phyloP scores from a whole-genome alignment of 2,113 vertebrate genomes.

The Gopherus evgoodei region DNA sequence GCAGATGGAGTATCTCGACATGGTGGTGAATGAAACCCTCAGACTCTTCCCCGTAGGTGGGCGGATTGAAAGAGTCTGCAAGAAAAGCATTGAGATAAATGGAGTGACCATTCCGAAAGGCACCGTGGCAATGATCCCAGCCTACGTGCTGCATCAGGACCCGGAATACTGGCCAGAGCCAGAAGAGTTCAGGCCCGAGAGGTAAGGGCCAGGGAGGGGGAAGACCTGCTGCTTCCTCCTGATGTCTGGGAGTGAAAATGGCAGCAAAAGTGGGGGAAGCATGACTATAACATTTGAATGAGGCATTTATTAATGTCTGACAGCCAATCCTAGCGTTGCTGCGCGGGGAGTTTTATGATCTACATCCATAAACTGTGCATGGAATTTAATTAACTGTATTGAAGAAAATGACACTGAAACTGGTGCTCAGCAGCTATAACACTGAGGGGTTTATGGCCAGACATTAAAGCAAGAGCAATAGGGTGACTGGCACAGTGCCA shows the following conservation, averaged over 20 bases:
- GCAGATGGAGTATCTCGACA: slow-evolving; percentile 89
- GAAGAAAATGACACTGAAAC: slow-evolving; percentile 58
- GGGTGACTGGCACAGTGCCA: slow-evolving; percentile 66
- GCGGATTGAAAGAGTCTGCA: slow-evolving; percentile 84
- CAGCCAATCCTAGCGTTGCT: slow-evolving; percentile 52
- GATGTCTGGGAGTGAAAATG: slow-evolving; percentile 19
- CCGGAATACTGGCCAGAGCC: slow-evolving; percentile 78
- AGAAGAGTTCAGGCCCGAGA: slow-evolving; percentile 83
- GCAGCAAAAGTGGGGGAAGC: slow-evolving; percentile 19
- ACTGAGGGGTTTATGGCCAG: slow-evolving; percentile 74
- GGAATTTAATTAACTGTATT: slow-evolving; percentile 77
- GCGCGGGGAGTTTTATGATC: slow-evolving; percentile 69
- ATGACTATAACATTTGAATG: slow-evolving; percentile 47
- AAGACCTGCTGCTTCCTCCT: not conserved
- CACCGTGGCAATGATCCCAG: slow-evolving; percentile 74
- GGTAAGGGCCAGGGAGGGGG: slow-evolving; percentile 48
- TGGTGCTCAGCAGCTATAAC: slow-evolving; percentile 68
- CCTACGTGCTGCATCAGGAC: slow-evolving; percentile 71
- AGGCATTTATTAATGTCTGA: slow-evolving; percentile 65
- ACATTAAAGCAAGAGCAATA: slow-evolving; percentile 70
- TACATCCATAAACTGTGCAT: slow-evolving; percentile 65
- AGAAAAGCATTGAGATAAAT: slow-evolving; percentile 81
- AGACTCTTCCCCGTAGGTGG: slow-evolving; percentile 71
- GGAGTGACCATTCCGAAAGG: slow-evolving; percentile 82
- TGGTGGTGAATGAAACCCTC: slow-evolving; percentile 84